phyloP scores from a whole-genome alignment of 1,140 invertebrate species.

The Vollenhovia emeryi region DNA sequence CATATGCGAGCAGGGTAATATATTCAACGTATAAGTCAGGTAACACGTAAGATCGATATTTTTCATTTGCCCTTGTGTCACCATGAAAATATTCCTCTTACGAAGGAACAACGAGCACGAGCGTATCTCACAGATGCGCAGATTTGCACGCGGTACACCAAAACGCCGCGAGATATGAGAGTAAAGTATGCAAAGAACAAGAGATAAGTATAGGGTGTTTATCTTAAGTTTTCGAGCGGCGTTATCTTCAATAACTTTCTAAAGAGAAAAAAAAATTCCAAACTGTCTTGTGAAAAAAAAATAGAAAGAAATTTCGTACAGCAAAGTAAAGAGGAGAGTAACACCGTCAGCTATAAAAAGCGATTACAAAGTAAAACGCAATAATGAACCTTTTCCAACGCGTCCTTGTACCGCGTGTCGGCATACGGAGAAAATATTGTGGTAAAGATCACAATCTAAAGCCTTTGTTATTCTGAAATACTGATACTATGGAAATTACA shows the following conservation, averaged over 20 bases:
- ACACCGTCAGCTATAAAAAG: background rate
- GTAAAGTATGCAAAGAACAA: background rate
- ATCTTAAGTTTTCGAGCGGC: background rate
- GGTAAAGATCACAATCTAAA: background rate
- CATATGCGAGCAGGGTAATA: background rate
- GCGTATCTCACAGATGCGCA: background rate
- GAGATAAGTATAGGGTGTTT: background rate
- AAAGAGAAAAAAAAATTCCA: background rate
- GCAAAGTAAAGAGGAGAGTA: background rate
- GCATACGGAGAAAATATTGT: background rate
- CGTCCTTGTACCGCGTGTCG: background rate
- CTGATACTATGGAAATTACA: background rate
- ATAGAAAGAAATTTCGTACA: background rate
- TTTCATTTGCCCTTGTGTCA: conserved; percentile 64
- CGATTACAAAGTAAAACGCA: background rate
- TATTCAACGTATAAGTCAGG: conserved; percentile 5
- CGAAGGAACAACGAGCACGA: background rate
- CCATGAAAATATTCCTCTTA: conserved; percentile 37
- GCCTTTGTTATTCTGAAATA: background rate
- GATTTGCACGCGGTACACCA: background rate
- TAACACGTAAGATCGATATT: conserved; percentile 59
- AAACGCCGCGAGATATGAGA: background rate
- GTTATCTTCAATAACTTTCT: background rate
- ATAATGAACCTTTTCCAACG: background rate
- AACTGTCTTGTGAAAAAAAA: background rate